Conservation (phyloP, 2,888 invertebrate genomes). For the Limnephilus lunatus region DNA sequence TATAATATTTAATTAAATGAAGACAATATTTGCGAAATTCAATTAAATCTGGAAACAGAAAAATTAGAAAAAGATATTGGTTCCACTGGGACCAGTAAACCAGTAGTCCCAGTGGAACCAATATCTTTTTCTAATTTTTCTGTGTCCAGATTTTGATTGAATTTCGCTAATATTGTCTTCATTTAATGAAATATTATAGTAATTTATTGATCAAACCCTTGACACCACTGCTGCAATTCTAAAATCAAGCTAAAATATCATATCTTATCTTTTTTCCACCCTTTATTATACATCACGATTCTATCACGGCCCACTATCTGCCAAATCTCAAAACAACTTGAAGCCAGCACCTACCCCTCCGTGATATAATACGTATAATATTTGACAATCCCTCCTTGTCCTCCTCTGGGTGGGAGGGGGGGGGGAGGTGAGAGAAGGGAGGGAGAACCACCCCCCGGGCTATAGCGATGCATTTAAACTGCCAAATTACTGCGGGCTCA, state of each 20-base stretch:
- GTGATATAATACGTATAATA: background rate
- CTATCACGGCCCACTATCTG: background rate
- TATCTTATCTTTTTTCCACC: background rate
- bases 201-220: no score
- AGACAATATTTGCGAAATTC: no score
- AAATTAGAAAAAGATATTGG: no score
- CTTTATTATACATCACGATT: background rate
- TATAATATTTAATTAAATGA: no score
- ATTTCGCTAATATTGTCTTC: no score
- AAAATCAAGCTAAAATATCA: background rate
- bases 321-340: background rate
- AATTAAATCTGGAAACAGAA: no score
- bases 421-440: background rate
- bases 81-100: no score
- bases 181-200: no score
- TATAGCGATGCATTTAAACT: conserved; percentile 65
- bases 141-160: no score
- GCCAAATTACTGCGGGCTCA: conserved; percentile 64
- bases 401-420: background rate
- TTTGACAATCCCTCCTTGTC: background rate
- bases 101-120: no score
- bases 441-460: background rate
- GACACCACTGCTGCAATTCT: no score
- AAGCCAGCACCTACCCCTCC: background rate
- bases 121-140: no score